A percentile compares a stretch with the other conserved stretches of the same genome.
Conservation (phyloP, 2,888 invertebrate species). For the Agrotis segetum region DNA sequence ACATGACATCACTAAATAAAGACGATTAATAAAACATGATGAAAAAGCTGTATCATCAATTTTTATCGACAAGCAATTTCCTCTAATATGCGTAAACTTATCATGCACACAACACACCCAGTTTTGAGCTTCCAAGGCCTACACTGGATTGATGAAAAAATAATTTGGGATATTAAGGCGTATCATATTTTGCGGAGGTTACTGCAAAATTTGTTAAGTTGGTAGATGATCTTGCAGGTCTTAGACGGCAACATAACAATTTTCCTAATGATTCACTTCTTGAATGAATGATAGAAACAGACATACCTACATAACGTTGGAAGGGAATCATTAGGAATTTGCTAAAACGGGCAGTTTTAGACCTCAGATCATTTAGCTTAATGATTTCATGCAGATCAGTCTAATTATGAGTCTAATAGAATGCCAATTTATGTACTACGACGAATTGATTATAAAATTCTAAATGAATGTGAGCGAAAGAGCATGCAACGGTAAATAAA, state of each 20-base stretch:
- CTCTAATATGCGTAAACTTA: slow-evolving; percentile 39
- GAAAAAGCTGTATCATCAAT: slow-evolving; percentile 52
- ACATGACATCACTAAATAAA: slow-evolving; percentile 41
- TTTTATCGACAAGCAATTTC: slow-evolving; percentile 64
- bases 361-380: not conserved
- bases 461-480: too few species aligned
- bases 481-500: too few species aligned
- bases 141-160: slow-evolving; percentile 32
- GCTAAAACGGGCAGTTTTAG: too few species aligned
- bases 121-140: slow-evolving; percentile 25
- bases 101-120: slow-evolving; percentile 29
- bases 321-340: too few species aligned
- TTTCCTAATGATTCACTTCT: too few species aligned
- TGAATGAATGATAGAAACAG: too few species aligned
- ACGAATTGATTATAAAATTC: too few species aligned
- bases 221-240: too few species aligned
- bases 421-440: too few species aligned
- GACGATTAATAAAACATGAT: slow-evolving; percentile 57
- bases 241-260: too few species aligned
- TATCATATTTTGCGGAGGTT: slow-evolving; percentile 3
- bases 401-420: too few species aligned
- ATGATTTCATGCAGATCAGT: not conserved
- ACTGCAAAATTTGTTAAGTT: not conserved
- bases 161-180: slow-evolving; percentile 20
- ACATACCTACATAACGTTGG: too few species aligned